Evolutionary conservation across 2,888 invertebrate species (phyloP), one percentile per base, ranked within the genome.

Genomic region (Hydriomena furcata): DNA sequence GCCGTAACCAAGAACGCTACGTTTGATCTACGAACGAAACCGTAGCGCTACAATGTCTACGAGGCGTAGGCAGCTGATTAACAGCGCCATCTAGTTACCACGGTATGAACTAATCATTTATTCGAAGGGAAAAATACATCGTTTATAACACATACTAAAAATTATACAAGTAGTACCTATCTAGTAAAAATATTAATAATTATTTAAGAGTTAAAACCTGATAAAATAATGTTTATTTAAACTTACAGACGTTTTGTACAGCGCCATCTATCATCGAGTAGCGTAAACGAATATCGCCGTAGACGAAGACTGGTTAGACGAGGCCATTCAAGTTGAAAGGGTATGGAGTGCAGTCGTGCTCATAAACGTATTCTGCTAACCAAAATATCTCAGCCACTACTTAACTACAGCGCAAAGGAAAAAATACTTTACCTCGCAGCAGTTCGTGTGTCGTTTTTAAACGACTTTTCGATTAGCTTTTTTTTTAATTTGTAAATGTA

Each of bases 241-340:
- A 17, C 17, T 17, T 17, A 17, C 2, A 17, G 2, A 17, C 4
- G 17, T 2, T 17, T 17, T 17, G 17, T 25, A 25, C 17, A 41
- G 65, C 66, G 79, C 69, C 82, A 83, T 74, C 83, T 84, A 59
- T 61, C 49, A 61, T 44, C 21, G 74, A 77, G 76, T 78, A 73
- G 78, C 65, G 10, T 25, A 60, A 17, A 23, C 52, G 24, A 12
- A 24, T 21, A 17, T 5, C 0, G 25, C 1, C 7, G 2, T 5
- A 30, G 38, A 30, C 23, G 10, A 40, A 48, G 28, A 36, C 32
- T 23, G 28, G 35, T 36, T 20, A 11, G 11, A 6, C 49, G 12
- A 2, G 20, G 12, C 10, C 10, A 12, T 13, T 44, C 23, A 23
- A 38, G 28, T 44, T 38, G 13, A 28, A 49, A 23, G 28, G 50